These are phyloP conservation scores for Noctua janthina DNA, from an alignment of 2,888 invertebrate genomes.

Conservation along the genomic window DNA sequence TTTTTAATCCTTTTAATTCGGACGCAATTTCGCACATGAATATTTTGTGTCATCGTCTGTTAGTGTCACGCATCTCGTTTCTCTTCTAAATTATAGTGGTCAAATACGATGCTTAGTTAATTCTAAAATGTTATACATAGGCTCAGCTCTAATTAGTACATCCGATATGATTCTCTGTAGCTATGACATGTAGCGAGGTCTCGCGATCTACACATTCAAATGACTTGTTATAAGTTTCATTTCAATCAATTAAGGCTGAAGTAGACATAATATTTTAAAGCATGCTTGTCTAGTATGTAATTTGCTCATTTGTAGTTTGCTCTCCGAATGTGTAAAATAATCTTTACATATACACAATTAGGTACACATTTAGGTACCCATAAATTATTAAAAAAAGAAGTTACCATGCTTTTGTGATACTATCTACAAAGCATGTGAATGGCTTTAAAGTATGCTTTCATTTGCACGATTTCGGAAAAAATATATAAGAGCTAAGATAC, in stretches of 20 bases:
- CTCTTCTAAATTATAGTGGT: slow-evolving; percentile 11
- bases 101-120: slow-evolving; percentile 14
- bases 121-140: slow-evolving; percentile 15
- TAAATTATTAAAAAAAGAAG: not conserved
- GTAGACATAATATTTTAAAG: not conserved
- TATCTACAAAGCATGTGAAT: not conserved
- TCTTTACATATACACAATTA: not conserved
- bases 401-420: not conserved
- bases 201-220: not conserved
- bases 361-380: not conserved
- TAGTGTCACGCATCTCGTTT: not conserved
- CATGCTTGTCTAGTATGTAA: not conserved
- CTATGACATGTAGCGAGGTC: slow-evolving; percentile 3
- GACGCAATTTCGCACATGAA: not conserved
- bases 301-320: not conserved
- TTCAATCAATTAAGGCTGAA: not conserved
- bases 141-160: slow-evolving; percentile 38
- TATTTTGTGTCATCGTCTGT: not conserved
- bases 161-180: slow-evolving; percentile 21
- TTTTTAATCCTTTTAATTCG: not conserved
- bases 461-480: not conserved
- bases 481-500: not conserved
- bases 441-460: not conserved
- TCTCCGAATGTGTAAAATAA: not conserved
- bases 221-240: not conserved